Conservation (phyloP, 2,888 invertebrate genomes). For the Carpatolechia fugitivella region DNA sequence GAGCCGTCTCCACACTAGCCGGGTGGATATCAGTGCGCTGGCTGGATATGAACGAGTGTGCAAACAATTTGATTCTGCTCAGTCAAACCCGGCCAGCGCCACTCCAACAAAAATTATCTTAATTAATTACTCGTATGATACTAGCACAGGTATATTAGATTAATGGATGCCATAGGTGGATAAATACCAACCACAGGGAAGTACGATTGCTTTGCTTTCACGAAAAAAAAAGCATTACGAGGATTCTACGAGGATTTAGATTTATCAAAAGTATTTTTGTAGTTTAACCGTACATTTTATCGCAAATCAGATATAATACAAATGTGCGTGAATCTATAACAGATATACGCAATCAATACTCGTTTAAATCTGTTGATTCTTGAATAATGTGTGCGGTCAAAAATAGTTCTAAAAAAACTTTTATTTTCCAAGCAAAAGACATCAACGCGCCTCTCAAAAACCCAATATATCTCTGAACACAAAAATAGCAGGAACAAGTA, state of each 20-base stretch:
- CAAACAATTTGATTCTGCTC: constrained; percentile 64
- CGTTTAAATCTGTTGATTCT: no score
- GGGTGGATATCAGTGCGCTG: constrained; percentile 53
- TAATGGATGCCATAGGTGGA: neutral
- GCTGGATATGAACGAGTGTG: constrained; percentile 68
- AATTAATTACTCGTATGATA: constrained; percentile 24
- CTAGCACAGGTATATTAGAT: neutral
- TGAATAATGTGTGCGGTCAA: no score
- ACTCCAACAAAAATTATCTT: constrained; percentile 32
- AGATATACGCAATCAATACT: no score
- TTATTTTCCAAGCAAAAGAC: neutral
- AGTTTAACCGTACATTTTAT: no score
- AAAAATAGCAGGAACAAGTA: neutral
- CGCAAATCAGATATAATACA: no score
- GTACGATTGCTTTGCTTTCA: no score
- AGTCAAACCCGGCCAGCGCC: neutral
- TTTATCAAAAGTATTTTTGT: no score
- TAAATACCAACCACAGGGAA: neutral
- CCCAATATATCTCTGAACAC: neutral
- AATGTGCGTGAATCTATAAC: no score
- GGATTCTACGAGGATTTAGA: no score
- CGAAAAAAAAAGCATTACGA: no score
- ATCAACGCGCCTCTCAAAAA: neutral
- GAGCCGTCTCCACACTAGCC: constrained; percentile 38
- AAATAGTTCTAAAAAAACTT: neutral